These are phyloP conservation scores for Opisthograptis luteolata DNA, from an alignment of 2,888 invertebrate genomes.

Conservation along the genomic window DNA sequence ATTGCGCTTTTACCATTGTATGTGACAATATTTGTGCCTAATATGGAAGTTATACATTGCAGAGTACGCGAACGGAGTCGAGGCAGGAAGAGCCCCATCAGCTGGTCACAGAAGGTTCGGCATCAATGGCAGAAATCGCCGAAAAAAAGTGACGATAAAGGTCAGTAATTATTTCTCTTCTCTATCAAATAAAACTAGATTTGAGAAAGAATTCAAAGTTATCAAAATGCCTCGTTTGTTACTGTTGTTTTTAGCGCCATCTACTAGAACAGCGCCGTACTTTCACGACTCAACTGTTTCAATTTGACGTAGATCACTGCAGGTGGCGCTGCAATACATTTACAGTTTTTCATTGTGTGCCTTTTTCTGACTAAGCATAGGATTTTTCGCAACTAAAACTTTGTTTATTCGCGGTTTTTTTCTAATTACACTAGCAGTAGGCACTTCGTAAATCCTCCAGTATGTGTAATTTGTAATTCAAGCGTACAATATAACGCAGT, in stretches of 20 bases:
- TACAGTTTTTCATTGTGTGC: background rate
- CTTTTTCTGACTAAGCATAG: background rate
- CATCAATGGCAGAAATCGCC: constrained; percentile 86
- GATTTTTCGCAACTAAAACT: too few relatives aligned
- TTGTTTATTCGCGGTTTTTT: too few relatives aligned
- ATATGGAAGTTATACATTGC: constrained; percentile 60
- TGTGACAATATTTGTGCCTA: constrained; percentile 13
- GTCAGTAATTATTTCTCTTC: constrained; percentile 44
- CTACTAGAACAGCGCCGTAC: constrained; percentile 42
- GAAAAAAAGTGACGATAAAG: constrained; percentile 63
- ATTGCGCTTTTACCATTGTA: constrained; percentile 26
- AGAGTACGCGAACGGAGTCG: constrained; percentile 83
- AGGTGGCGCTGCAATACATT: constrained; percentile 41
- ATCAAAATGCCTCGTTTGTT: background rate
- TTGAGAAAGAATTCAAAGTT: too few relatives aligned
- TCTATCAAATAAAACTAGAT: background rate
- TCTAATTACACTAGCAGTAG: too few relatives aligned
- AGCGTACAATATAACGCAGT: background rate
- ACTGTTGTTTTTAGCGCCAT: constrained; percentile 53
- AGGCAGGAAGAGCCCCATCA: constrained; percentile 80
- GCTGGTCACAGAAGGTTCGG: constrained; percentile 87
- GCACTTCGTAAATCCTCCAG: too few relatives aligned
- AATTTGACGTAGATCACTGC: constrained; percentile 33
- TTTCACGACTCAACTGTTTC: background rate
- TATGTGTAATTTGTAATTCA: background rate